A percentile compares a stretch with the other conserved stretches of the same genome.
Evolutionary conservation across 2,888 invertebrate species (phyloP).

Genomic region (Beris chalybata): DNA sequence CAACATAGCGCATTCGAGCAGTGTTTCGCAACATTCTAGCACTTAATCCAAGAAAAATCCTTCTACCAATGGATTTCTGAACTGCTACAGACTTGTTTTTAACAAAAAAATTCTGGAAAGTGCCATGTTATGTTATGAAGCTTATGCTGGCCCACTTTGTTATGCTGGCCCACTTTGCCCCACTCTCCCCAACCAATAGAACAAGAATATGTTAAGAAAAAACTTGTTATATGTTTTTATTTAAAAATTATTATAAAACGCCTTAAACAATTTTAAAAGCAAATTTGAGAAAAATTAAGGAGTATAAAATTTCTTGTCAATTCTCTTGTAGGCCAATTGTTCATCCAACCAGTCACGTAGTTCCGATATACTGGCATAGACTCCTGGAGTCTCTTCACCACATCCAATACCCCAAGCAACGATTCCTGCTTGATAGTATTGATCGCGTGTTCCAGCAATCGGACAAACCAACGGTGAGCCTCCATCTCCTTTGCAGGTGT

Average conservation of each 20-base stretch:
- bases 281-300: constrained; percentile 33
- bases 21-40: no score
- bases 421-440: constrained; percentile 61
- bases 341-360: constrained; percentile 72
- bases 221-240: background rate
- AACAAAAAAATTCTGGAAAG: no score
- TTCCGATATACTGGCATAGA: constrained; percentile 70
- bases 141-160: no score
- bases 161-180: no score
- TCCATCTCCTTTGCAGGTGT: constrained; percentile 77
- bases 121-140: no score
- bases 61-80: no score
- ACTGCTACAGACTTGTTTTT: no score
- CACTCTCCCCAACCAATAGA: no score
- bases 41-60: no score
- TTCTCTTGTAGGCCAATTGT: constrained; percentile 48
- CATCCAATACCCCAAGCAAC: constrained; percentile 86
- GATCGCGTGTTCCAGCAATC: constrained; percentile 54
- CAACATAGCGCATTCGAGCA: no score
- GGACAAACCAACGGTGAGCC: constrained; percentile 80
- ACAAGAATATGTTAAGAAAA: no score
- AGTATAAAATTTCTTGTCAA: constrained; percentile 44
- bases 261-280: background rate
- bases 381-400: constrained; percentile 69
- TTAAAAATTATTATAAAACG: background rate